Percentiles rank a stretch among this genome's conserved stretches.
phyloP scores from a whole-genome alignment of 2,113 vertebrate genomes.

The Anolis carolinensis region DNA sequence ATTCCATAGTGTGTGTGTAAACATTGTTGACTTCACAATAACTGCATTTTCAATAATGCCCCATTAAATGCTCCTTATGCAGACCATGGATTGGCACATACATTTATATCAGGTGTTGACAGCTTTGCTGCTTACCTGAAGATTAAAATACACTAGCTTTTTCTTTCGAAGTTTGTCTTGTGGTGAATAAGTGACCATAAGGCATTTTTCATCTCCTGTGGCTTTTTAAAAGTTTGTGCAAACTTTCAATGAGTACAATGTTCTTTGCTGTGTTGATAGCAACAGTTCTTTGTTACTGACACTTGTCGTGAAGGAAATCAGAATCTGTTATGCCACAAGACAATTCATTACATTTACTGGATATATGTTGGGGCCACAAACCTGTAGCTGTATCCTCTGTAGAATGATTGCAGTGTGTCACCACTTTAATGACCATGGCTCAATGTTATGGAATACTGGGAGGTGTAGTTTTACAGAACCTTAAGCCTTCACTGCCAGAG shows the following conservation, averaged over 20 bases:
- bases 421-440: no score
- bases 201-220: slow-evolving; percentile 35
- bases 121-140: slow-evolving; percentile 66
- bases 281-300: background rate
- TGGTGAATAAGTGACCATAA: slow-evolving; percentile 39
- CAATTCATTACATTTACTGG: background rate
- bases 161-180: slow-evolving; percentile 66
- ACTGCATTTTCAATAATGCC: slow-evolving; percentile 37
- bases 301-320: background rate
- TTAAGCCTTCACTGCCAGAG: no score
- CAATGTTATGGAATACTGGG: no score
- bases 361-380: no score
- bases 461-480: no score
- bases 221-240: slow-evolving; percentile 23
- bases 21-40: slow-evolving; percentile 50
- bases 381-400: no score
- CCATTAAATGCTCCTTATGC: slow-evolving; percentile 15
- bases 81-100: slow-evolving; percentile 24
- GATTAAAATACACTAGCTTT: slow-evolving; percentile 53
- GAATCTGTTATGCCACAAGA: background rate
- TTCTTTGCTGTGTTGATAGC: slow-evolving; percentile 10
- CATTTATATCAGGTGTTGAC: slow-evolving; percentile 61
- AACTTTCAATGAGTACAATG: slow-evolving; percentile 50
- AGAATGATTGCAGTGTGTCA: no score
- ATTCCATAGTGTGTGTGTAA: slow-evolving; percentile 35